Evolutionary conservation across 2,888 invertebrate genomes (phyloP).

Genomic region (Amphipoea oculea): DNA sequence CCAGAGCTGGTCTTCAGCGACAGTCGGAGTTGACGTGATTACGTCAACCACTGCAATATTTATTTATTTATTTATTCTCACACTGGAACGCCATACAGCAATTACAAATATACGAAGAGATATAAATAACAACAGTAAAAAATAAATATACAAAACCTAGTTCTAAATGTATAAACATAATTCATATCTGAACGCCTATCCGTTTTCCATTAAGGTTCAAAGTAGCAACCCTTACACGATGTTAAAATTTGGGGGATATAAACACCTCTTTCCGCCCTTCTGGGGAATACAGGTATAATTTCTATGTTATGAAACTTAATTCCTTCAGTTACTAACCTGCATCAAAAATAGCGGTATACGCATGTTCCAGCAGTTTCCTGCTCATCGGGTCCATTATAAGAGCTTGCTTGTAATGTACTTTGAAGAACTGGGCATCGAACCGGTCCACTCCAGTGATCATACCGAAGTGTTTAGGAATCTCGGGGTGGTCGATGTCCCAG

Average conservation of each 20-base stretch:
- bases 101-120: too few species aligned
- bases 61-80: too few species aligned
- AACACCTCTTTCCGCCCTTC: neutral
- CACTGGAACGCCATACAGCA: too few species aligned
- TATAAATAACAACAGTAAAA: too few species aligned
- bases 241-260: neutral
- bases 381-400: constrained; percentile 92
- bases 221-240: neutral
- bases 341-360: constrained; percentile 93
- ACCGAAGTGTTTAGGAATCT: constrained; percentile 92
- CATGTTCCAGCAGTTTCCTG: constrained; percentile 92
- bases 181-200: too few species aligned
- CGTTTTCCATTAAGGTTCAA: neutral
- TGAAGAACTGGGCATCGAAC: constrained; percentile 93
- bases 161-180: too few species aligned
- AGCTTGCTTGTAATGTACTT: constrained; percentile 92
- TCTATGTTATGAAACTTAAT: neutral
- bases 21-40: too few species aligned
- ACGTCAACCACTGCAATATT: too few species aligned
- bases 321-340: constrained; percentile 79
- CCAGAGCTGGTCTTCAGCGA: too few species aligned
- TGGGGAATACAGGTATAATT: neutral
- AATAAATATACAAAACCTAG: too few species aligned
- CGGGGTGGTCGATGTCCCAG: constrained; percentile 87
- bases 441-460: constrained; percentile 90